Evolutionary conservation across 2,888 invertebrate genomes (phyloP).

Genomic region (Lordiphosa fenestrarum): DNA sequence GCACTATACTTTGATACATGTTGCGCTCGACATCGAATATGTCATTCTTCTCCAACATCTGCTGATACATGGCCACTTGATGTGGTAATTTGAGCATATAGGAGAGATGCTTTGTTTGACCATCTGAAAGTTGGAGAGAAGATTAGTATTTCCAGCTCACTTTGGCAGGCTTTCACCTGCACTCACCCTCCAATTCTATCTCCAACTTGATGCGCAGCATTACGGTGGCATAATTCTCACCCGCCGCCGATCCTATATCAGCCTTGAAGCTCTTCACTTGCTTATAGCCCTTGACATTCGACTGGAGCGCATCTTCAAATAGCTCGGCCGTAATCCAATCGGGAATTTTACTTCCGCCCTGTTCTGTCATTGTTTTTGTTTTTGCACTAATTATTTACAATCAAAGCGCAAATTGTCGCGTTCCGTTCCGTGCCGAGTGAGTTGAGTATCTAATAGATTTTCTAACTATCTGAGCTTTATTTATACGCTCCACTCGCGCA

Average conservation of each 20-base stretch:
- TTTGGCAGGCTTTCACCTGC: too few relatives aligned
- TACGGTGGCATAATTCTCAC: slow-evolving; percentile 76
- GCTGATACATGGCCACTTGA: slow-evolving; percentile 25
- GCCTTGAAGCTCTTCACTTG: slow-evolving; percentile 43
- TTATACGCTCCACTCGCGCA: too few relatives aligned
- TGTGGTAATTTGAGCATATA: slow-evolving; percentile 56
- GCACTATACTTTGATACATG: slow-evolving; percentile 64
- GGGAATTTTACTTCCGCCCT: slow-evolving; percentile 25
- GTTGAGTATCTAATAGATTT: too few relatives aligned
- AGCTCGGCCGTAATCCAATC: slow-evolving; percentile 47
- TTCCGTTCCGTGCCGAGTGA: too few relatives aligned
- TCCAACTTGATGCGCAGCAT: slow-evolving; percentile 68
- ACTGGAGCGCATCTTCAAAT: slow-evolving; percentile 42
- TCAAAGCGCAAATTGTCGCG: too few relatives aligned
- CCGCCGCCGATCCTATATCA: slow-evolving; percentile 51
- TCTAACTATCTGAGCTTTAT: too few relatives aligned
- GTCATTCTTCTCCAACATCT: slow-evolving; percentile 40
- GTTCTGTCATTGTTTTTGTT: too few relatives aligned
- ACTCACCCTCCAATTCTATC: slow-evolving; percentile 61
- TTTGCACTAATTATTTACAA: too few relatives aligned
- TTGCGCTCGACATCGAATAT: slow-evolving; percentile 59
- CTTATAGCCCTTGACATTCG: slow-evolving; percentile 35
- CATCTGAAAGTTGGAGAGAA: slow-evolving; percentile 21
- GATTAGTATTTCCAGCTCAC: slow-evolving; percentile 7
- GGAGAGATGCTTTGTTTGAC: slow-evolving; percentile 20